A percentile compares a stretch with the other conserved stretches of the same genome.
Evolutionary conservation across 2,797 vertebrate genomes (phyloP).

Genomic region (Crenuchus spilurus): DNA sequence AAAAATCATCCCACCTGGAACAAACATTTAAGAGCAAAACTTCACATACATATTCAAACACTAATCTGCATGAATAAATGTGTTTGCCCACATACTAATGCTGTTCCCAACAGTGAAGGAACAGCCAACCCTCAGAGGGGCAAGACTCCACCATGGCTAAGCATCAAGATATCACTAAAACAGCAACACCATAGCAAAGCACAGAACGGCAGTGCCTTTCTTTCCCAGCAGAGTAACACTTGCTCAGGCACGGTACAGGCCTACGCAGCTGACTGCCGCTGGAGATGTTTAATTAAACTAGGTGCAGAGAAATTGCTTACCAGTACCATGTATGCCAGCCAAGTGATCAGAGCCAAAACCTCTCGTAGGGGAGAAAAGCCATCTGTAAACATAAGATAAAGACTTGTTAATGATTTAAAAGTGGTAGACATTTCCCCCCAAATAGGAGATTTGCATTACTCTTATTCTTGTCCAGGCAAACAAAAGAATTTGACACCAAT

Average conservation of each 20-base stretch:
- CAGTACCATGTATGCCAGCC: neutral
- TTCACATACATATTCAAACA: too few relatives aligned
- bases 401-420: too few relatives aligned
- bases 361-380: neutral
- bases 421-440: too few relatives aligned
- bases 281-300: slow-evolving; percentile 15
- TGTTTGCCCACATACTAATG: slow-evolving; percentile 63
- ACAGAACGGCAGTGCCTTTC: slow-evolving; percentile 31
- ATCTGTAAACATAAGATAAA: neutral
- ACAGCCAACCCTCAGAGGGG: slow-evolving; percentile 59
- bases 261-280: slow-evolving; percentile 62
- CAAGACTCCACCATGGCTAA: slow-evolving; percentile 32
- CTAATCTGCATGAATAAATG: too few relatives aligned
- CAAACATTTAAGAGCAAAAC: too few relatives aligned
- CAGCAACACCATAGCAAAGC: slow-evolving; percentile 43
- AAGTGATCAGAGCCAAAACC: too few relatives aligned
- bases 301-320: neutral
- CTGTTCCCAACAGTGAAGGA: slow-evolving; percentile 34
- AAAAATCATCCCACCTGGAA: too few relatives aligned
- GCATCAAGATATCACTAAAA: slow-evolving; percentile 53
- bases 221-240: slow-evolving; percentile 69
- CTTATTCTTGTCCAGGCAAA: too few relatives aligned
- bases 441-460: too few relatives aligned
- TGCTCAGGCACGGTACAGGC: slow-evolving; percentile 50
- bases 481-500: too few relatives aligned